Evolutionary conservation across 2,113 vertebrate genomes (phyloP).

Genomic region (Caranx melampygus): DNA sequence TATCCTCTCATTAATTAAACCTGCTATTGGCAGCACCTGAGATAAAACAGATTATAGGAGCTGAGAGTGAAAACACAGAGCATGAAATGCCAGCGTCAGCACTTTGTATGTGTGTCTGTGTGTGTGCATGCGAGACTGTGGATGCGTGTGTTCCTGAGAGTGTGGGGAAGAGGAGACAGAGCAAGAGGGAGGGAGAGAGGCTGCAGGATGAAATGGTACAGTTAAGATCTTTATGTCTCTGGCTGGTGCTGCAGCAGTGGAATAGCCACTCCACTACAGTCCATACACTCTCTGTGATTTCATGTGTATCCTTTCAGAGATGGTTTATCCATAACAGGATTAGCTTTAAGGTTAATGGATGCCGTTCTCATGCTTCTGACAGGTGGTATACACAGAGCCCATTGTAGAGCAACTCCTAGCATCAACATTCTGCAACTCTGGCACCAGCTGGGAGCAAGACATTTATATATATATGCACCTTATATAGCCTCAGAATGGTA

Average conservation of each 20-base stretch:
- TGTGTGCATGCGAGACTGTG: slow-evolving; percentile 6
- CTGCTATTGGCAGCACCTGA: slow-evolving; percentile 81
- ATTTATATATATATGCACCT: not conserved
- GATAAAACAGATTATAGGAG: slow-evolving; percentile 84
- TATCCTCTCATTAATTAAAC: slow-evolving; percentile 84
- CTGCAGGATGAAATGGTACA: slow-evolving; percentile 40
- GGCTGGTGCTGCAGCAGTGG: slow-evolving; percentile 45
- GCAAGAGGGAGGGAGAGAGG: slow-evolving; percentile 31
- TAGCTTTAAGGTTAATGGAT: slow-evolving; percentile 58
- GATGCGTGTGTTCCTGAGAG: slow-evolving; percentile 36
- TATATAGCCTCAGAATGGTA: not conserved
- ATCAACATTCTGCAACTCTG: slow-evolving; percentile 10
- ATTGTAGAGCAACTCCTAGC: slow-evolving; percentile 12
- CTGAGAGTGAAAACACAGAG: slow-evolving; percentile 75
- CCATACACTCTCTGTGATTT: slow-evolving; percentile 31
- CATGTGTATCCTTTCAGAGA: slow-evolving; percentile 48
- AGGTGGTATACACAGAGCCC: slow-evolving; percentile 16
- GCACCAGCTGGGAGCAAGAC: not conserved
- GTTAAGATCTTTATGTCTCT: slow-evolving; percentile 50
- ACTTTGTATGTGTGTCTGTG: slow-evolving; percentile 48
- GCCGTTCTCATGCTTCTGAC: slow-evolving; percentile 37
- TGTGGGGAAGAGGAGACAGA: slow-evolving; percentile 21
- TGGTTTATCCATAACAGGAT: slow-evolving; percentile 62
- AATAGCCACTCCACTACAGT: slow-evolving; percentile 28
- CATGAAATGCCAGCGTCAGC: slow-evolving; percentile 72